A percentile compares a stretch with the other conserved stretches of the same genome.
Evolutionary conservation across 2,888 invertebrate genomes (phyloP).

Genomic region (Apamea monoglypha): DNA sequence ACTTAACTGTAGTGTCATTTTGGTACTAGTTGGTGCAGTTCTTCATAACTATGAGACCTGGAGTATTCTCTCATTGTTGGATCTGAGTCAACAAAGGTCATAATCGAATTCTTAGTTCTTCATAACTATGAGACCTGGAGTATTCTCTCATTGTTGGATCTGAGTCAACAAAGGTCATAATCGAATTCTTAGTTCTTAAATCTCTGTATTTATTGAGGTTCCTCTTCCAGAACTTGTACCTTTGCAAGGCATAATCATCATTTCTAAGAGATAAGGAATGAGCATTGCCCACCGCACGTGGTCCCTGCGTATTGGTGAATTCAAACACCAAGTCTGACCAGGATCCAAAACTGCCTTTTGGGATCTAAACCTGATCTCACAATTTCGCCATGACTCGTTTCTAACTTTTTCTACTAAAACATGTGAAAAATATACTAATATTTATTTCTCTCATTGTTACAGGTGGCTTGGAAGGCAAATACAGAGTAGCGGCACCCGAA

Average conservation of each 20-base stretch:
- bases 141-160: background rate
- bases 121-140: background rate
- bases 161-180: background rate
- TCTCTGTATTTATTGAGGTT: background rate
- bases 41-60: background rate
- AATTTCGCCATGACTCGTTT: background rate
- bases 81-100: background rate
- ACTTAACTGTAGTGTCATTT: background rate
- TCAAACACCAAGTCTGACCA: background rate
- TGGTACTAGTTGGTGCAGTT: background rate
- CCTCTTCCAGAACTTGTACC: background rate
- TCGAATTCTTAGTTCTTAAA: background rate
- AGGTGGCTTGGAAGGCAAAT: slow-evolving; percentile 96
- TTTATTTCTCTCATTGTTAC: slow-evolving; percentile 74
- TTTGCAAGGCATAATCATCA: background rate
- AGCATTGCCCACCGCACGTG: too few relatives aligned
- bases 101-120: background rate
- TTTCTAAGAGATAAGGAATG: background rate
- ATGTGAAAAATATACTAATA: slow-evolving; percentile 9
- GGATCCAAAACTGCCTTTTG: background rate
- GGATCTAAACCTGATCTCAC: background rate
- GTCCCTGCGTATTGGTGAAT: background rate
- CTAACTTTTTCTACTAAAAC: background rate
- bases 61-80: background rate
- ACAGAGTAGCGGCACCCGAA: slow-evolving; percentile 99